phyloP scores from a whole-genome alignment of 2,797 vertebrate species.

The Pantherophis vulpinus region DNA sequence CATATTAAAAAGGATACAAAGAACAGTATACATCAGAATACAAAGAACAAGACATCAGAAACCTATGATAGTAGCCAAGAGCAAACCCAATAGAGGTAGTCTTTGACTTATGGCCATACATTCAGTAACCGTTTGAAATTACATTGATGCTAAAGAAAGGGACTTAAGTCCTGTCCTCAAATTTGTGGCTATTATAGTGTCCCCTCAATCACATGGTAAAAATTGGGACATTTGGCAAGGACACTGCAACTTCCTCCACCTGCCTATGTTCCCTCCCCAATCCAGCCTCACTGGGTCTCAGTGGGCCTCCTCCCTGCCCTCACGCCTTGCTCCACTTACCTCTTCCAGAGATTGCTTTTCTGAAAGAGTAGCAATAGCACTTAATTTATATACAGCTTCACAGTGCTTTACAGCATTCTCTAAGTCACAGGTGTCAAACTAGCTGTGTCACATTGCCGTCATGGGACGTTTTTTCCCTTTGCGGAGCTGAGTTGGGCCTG shows the following conservation, averaged over 20 bases:
- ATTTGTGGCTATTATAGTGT: background rate
- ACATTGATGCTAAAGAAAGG: background rate
- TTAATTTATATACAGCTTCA: background rate
- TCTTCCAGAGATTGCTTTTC: background rate
- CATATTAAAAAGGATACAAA: background rate
- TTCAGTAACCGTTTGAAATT: background rate
- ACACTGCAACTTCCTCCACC: background rate
- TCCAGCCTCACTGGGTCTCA: background rate
- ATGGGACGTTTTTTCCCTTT: too few relatives aligned
- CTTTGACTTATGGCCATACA: background rate
- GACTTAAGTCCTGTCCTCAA: background rate
- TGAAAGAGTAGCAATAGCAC: background rate
- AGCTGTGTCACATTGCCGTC: too few relatives aligned
- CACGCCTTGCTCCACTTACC: background rate
- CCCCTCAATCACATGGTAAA: background rate
- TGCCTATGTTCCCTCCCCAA: background rate
- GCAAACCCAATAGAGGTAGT: background rate
- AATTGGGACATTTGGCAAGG: background rate
- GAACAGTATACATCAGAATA: background rate
- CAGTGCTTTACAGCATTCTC: background rate
- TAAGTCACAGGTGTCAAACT: background rate
- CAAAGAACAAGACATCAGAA: background rate
- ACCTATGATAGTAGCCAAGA: background rate
- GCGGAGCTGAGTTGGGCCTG: too few relatives aligned
- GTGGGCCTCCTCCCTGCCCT: background rate